These are phyloP conservation scores for Pandemis cinnamomeana DNA, from an alignment of 2,888 invertebrate species.

Conservation along the genomic window DNA sequence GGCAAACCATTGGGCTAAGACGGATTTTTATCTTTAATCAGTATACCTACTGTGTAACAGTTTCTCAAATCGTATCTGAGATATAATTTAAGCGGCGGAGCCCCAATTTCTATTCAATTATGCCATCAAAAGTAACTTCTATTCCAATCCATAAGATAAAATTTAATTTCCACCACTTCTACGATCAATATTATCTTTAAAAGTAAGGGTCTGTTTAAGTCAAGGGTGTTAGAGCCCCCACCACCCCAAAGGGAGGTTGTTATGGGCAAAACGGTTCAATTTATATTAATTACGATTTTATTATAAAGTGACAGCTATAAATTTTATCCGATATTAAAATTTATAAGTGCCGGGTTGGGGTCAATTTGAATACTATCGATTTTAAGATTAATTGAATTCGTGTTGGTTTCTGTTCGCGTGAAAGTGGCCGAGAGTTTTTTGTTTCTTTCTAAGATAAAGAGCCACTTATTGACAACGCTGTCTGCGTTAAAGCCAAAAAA, in stretches of 20 bases:
- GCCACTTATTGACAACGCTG: no score
- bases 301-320: conserved; percentile 36
- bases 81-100: not conserved
- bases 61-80: no score
- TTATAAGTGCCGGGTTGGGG: conserved; percentile 15
- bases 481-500: no score
- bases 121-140: conserved; percentile 1
- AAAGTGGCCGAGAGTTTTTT: not conserved
- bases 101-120: not conserved
- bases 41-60: no score
- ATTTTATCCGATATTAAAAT: conserved; percentile 37
- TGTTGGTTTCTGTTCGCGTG: not conserved
- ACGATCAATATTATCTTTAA: conserved; percentile 41
- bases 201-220: conserved; percentile 34
- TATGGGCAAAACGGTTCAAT: conserved; percentile 38
- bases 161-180: conserved; percentile 26
- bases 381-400: conserved; percentile 3
- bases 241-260: conserved; percentile 26
- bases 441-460: no score
- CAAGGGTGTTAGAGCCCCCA: conserved; percentile 16
- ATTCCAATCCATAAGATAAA: conserved; percentile 29
- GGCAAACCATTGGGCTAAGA: no score
- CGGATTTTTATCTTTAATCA: no score
- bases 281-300: conserved; percentile 39
- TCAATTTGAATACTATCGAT: conserved; percentile 20